phyloP scores from a whole-genome alignment of 2,797 vertebrate genomes.

The Phoebastria nigripes region DNA sequence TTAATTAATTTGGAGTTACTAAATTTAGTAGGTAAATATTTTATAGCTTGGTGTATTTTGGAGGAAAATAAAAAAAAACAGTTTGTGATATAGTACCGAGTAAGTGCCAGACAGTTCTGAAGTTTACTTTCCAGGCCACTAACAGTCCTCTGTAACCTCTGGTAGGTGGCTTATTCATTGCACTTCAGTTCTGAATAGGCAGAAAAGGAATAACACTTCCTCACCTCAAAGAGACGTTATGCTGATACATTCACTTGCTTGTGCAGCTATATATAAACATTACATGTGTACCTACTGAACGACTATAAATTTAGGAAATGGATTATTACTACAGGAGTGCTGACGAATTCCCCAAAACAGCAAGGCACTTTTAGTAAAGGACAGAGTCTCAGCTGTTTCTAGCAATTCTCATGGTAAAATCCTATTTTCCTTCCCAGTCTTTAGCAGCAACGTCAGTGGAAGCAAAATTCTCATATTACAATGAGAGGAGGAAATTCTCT shows the following conservation, averaged over 20 bases:
- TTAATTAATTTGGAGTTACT: background rate
- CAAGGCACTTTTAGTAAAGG: background rate
- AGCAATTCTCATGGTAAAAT: background rate
- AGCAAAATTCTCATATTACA: background rate
- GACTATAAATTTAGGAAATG: background rate
- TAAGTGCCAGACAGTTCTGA: background rate
- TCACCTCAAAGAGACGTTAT: background rate
- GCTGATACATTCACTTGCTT: background rate
- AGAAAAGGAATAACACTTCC: background rate
- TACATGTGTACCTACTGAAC: background rate
- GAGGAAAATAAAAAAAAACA: background rate
- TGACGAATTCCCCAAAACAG: background rate
- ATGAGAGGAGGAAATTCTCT: background rate
- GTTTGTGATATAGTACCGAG: background rate
- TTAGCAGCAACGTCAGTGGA: background rate
- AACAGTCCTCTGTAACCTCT: background rate
- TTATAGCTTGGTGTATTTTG: background rate
- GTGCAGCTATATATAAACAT: background rate
- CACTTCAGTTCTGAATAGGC: background rate
- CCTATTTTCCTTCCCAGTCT: background rate
- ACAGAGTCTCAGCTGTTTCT: background rate
- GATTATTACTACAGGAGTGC: background rate
- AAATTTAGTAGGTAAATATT: background rate
- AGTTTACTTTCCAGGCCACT: background rate
- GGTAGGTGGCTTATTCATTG: background rate